These are phyloP conservation scores for Trilocha varians DNA, from an alignment of 2,888 invertebrate species.

Conservation along the genomic window DNA sequence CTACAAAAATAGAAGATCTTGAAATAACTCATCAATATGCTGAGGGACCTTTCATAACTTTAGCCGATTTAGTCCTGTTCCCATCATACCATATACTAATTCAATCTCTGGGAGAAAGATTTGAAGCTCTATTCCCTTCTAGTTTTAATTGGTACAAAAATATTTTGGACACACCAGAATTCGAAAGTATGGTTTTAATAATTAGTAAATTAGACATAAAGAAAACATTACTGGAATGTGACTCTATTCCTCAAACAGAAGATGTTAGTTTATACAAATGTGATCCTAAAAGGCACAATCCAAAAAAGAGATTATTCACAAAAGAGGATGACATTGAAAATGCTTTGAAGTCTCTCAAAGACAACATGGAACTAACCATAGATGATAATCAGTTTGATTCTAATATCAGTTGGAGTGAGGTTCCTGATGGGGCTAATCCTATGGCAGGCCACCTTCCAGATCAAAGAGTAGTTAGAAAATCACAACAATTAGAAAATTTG, in stretches of 20 bases:
- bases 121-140: constrained; percentile 71
- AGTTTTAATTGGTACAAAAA: constrained; percentile 76
- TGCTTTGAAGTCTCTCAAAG: constrained; percentile 58
- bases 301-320: constrained; percentile 81
- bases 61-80: constrained; percentile 87
- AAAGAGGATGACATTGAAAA: constrained; percentile 83
- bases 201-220: constrained; percentile 19
- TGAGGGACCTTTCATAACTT: constrained; percentile 86
- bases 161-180: constrained; percentile 28
- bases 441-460: constrained; percentile 85
- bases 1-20: constrained; percentile 62
- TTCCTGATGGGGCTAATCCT: constrained; percentile 85
- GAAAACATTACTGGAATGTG: constrained; percentile 18
- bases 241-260: constrained; percentile 60
- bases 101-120: constrained; percentile 42
- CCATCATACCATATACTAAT: constrained; percentile 79
- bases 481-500: constrained; percentile 90
- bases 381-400: constrained; percentile 29
- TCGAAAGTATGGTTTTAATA: constrained; percentile 20
- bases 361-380: constrained; percentile 54
- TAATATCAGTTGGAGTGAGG: constrained; percentile 76
- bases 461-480: constrained; percentile 82
- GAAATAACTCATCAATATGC: constrained; percentile 81
- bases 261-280: constrained; percentile 83
- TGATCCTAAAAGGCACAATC: constrained; percentile 83